A percentile compares a stretch with the other conserved stretches of the same genome.
Conservation (phyloP, 2,888 invertebrate genomes). For the Thereva nobilitata region DNA sequence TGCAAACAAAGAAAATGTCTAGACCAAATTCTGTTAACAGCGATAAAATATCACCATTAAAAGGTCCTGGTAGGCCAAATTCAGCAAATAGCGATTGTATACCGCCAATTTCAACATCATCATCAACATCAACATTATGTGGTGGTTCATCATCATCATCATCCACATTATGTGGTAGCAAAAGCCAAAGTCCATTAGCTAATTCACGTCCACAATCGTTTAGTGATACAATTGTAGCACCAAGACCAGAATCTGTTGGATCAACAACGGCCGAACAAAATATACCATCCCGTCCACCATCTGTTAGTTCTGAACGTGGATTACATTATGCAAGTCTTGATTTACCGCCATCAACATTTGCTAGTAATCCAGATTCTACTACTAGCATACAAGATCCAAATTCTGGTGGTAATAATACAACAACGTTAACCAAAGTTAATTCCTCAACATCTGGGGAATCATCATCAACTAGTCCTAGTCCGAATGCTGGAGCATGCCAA, state of each 20-base stretch:
- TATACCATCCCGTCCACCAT: constrained; percentile 50
- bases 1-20: constrained; percentile 47
- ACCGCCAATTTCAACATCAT: constrained; percentile 46
- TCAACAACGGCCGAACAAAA: constrained; percentile 43
- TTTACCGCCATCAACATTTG: constrained; percentile 54
- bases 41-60: constrained; percentile 48
- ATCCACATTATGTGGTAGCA: constrained; percentile 44
- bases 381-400: constrained; percentile 16
- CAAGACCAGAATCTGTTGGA: constrained; percentile 54
- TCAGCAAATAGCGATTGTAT: constrained; percentile 48
- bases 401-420: neutral
- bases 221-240: constrained; percentile 40
- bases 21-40: constrained; percentile 56
- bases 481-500: constrained; percentile 47
- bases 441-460: constrained; percentile 47
- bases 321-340: constrained; percentile 71
- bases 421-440: constrained; percentile 42
- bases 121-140: constrained; percentile 45
- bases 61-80: constrained; percentile 47
- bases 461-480: constrained; percentile 50
- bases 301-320: constrained; percentile 57
- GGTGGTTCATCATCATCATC: constrained; percentile 44
- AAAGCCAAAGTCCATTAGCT: constrained; percentile 44
- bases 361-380: constrained; percentile 46
- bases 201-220: constrained; percentile 43